These are phyloP conservation scores for Bufo bufo DNA, from an alignment of 2,113 vertebrate genomes.

Conservation along the genomic window DNA sequence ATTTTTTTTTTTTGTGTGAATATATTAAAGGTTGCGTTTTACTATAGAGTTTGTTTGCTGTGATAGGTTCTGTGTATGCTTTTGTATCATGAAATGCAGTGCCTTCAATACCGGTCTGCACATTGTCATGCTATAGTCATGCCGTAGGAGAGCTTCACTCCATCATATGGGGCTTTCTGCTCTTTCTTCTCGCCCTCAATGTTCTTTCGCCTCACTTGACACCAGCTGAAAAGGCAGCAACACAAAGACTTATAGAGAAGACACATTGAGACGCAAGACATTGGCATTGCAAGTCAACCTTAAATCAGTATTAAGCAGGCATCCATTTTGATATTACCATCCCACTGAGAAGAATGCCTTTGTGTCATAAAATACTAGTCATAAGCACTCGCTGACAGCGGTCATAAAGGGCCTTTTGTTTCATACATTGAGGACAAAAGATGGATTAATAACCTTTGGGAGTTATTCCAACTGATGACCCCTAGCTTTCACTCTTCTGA, in stretches of 20 bases:
- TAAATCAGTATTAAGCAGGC: constrained; percentile 8
- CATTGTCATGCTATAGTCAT: background rate
- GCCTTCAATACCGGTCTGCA: background rate
- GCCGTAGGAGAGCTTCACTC: background rate
- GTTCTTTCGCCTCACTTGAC: background rate
- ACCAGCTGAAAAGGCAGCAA: background rate
- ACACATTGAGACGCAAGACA: background rate
- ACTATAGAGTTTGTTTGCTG: too few relatives aligned
- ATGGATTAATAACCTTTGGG: background rate
- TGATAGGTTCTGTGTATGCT: too few relatives aligned
- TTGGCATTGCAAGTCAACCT: constrained; percentile 28
- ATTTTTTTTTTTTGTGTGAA: background rate
- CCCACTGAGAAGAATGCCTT: constrained; percentile 10
- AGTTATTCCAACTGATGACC: background rate
- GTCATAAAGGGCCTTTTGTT: constrained; percentile 10
- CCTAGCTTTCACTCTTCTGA: background rate
- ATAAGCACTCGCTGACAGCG: too few relatives aligned
- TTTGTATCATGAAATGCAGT: background rate
- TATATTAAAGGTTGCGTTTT: background rate
- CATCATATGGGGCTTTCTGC: background rate
- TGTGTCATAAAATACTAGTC: constrained; percentile 4
- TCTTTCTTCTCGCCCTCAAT: background rate
- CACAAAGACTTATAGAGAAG: constrained; percentile 22
- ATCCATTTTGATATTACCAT: background rate
- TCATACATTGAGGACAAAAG: background rate